Base-by-base conservation (phyloP, 2,797 vertebrate species). In the Brachyrhaphis roseni region DNA sequence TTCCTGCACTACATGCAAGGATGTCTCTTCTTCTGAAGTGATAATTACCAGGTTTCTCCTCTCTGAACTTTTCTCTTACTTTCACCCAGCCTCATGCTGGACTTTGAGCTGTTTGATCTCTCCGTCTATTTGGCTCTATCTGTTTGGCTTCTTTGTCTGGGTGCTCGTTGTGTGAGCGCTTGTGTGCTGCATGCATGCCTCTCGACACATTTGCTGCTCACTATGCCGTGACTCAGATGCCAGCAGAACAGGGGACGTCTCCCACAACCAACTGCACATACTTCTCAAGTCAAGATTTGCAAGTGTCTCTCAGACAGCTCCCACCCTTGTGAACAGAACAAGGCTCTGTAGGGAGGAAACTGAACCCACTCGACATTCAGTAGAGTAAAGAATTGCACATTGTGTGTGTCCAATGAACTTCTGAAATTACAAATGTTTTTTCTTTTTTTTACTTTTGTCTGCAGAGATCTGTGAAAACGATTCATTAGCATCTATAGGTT, bases 221-320 rank as follows among this genome's bases (percentile, higher is more conserved):
- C 86, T 84, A 20, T 81, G 46, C 80, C 84, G 57, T 93, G 94
- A 95, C 91, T 95, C 92, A 92, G 91, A 95, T 93, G 92, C 91
- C 94, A 93, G 74, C 91, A 93, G 91, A 92, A 93, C 85, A 86
- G 86, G 90, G 84, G 90, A 88, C 87, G 92, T 94, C 94, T 92
- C 88, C 75, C 46, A 20, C 86, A 94, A 95, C 95, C 95, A 96
- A 95, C 89, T 95, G 91, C 84, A 83, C 95, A 95, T 96, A 94
- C 88, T 96, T 96, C 93, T 91, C 91, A 91, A 94, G 94, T 95
- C 92, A 94, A 89, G 87, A 93, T 93, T 91, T 93, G 92, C 88
- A 93, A 93, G 88, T 80, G 91, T 88, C 89, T 91, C 80, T 90
- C 86, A 89, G 83, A 87, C 82, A 76, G 84, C 86, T 87, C 87